These are phyloP conservation scores for Chelmon rostratus DNA, from an alignment of 2,797 vertebrate genomes.

Conservation along the genomic window DNA sequence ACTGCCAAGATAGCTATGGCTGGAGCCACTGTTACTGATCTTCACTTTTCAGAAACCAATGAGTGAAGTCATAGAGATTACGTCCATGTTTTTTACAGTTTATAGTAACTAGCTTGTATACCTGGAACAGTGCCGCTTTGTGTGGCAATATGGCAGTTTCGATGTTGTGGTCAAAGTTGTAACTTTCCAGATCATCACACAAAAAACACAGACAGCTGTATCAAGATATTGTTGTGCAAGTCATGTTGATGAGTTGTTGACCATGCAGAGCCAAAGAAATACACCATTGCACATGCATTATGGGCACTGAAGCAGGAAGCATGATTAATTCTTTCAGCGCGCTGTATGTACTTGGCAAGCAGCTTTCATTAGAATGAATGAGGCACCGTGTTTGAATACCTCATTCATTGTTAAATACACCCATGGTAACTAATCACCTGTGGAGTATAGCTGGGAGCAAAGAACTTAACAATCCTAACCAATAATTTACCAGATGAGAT, in stretches of 20 bases:
- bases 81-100: too few relatives aligned
- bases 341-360: slow-evolving; percentile 21
- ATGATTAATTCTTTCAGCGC: background rate
- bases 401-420: slow-evolving; percentile 58
- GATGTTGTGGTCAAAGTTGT: slow-evolving; percentile 25
- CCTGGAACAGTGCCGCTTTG: background rate
- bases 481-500: slow-evolving; percentile 68
- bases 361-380: slow-evolving; percentile 38
- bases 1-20: too few relatives aligned
- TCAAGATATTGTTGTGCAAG: background rate
- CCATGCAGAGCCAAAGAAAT: slow-evolving; percentile 17
- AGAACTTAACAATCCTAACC: slow-evolving; percentile 54
- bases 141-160: background rate
- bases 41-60: too few relatives aligned
- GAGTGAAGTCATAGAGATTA: too few relatives aligned
- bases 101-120: background rate
- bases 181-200: slow-evolving; percentile 3
- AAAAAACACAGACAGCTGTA: slow-evolving; percentile 8
- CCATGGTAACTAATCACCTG: slow-evolving; percentile 56
- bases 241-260: background rate
- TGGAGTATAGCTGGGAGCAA: slow-evolving; percentile 48
- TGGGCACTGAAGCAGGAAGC: background rate
- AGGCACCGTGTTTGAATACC: slow-evolving; percentile 45
- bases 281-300: slow-evolving; percentile 9
- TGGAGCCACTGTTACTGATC: too few relatives aligned